Conservation (phyloP, 2,888 invertebrate species). For the Busseola fusca region DNA sequence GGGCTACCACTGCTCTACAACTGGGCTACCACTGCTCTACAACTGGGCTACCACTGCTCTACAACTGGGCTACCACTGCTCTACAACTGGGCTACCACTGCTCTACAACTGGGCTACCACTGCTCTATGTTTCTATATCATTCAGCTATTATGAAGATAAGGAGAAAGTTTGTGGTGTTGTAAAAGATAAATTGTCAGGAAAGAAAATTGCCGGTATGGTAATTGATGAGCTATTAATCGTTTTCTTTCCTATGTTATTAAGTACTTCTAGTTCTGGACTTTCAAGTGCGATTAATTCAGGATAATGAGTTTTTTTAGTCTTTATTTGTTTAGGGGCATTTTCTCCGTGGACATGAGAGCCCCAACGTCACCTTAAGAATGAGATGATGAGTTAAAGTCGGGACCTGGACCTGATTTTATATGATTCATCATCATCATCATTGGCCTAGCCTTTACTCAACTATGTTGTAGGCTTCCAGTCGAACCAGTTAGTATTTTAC, state of each 20-base stretch:
- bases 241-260: constrained; percentile 20
- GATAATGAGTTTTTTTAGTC: not conserved
- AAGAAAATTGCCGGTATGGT: constrained; percentile 27
- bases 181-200: constrained; percentile 41
- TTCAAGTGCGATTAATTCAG: not conserved
- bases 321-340: no score
- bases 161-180: constrained; percentile 36
- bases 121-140: constrained; percentile 25
- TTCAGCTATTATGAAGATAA: constrained; percentile 17
- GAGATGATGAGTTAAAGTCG: no score
- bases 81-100: no score
- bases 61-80: no score
- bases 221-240: constrained; percentile 31
- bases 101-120: no score
- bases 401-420: not conserved
- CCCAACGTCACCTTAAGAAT: no score
- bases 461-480: not conserved
- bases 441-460: not conserved
- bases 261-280: not conserved
- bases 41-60: no score
- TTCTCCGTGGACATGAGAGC: no score
- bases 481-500: not conserved
- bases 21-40: no score
- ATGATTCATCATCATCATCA: not conserved
- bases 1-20: no score